phyloP scores from a whole-genome alignment of 2,888 invertebrate species.

The Elysia crispata region DNA sequence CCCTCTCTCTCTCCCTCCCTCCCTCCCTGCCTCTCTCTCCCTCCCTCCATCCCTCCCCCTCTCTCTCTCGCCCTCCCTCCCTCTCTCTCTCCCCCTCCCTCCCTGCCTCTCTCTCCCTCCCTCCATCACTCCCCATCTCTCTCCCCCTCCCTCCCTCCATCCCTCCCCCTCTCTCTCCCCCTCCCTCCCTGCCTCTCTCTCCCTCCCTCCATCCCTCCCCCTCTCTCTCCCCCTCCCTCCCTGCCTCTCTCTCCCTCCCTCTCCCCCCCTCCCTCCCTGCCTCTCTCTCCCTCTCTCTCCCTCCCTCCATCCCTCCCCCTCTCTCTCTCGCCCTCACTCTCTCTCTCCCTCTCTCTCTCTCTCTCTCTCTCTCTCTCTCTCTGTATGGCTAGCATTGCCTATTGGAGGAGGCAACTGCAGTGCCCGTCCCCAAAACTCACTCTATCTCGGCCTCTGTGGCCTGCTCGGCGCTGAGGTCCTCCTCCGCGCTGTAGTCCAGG shows the following conservation, averaged over 20 bases:
- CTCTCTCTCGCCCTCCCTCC: slow-evolving; percentile 91
- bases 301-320: slow-evolving; percentile 86
- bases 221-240: background rate
- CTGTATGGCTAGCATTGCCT: too few relatives aligned
- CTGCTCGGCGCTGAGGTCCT: slow-evolving; percentile 90
- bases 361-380: background rate
- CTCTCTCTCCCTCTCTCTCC: slow-evolving; percentile 80
- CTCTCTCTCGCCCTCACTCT: slow-evolving; percentile 88
- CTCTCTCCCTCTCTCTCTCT: background rate
- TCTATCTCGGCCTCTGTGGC: slow-evolving; percentile 95
- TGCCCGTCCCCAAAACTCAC: slow-evolving; percentile 79
- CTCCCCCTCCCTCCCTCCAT: slow-evolving; percentile 89
- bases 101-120: slow-evolving; percentile 99
- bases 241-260: background rate
- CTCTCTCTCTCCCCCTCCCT: slow-evolving; percentile 99
- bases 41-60: slow-evolving; percentile 98
- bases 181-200: slow-evolving; percentile 74
- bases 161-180: slow-evolving; percentile 84
- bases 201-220: slow-evolving; percentile 98
- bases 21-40: slow-evolving; percentile 93
- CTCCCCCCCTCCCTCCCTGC: slow-evolving; percentile 81
- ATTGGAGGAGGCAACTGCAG: too few relatives aligned
- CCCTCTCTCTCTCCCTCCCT: slow-evolving; percentile 88
- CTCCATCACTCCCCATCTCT: slow-evolving; percentile 83
- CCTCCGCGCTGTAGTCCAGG: slow-evolving; percentile 98